phyloP scores from a whole-genome alignment of 1,140 invertebrate species.

The Brachionus plicatilis region DNA sequence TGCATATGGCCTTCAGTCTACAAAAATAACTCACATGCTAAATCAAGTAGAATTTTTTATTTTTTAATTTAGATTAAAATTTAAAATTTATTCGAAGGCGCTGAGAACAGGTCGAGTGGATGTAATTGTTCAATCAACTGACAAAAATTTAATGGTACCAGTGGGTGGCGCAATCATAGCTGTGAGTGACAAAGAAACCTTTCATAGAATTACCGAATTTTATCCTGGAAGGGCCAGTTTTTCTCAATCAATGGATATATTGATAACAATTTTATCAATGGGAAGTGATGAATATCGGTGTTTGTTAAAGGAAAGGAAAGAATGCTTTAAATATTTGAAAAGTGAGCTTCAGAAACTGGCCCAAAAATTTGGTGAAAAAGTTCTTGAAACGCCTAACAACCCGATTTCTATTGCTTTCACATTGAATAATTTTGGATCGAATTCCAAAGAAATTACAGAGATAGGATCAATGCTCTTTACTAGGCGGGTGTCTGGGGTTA shows the following conservation, averaged over 20 bases:
- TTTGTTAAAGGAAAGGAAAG: constrained; percentile 26
- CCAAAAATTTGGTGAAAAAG: constrained; percentile 59
- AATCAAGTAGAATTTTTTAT: constrained; percentile 61
- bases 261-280: constrained; percentile 72
- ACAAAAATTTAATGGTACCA: constrained; percentile 82
- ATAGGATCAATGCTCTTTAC: constrained; percentile 70
- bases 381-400: constrained; percentile 67
- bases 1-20: constrained; percentile 77
- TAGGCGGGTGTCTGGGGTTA: constrained; percentile 66
- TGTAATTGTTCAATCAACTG: constrained; percentile 76
- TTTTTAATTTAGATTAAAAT: not conserved
- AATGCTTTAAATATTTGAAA: constrained; percentile 60
- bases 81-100: constrained; percentile 44
- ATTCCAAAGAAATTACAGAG: constrained; percentile 51
- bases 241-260: constrained; percentile 69
- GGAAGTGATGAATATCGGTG: constrained; percentile 54
- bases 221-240: constrained; percentile 66
- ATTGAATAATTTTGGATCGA: constrained; percentile 3
- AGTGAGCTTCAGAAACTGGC: constrained; percentile 62
- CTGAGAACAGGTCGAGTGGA: constrained; percentile 65
- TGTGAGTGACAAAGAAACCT: constrained; percentile 65
- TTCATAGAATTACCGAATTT: constrained; percentile 29
- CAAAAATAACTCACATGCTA: constrained; percentile 67
- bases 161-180: constrained; percentile 78
- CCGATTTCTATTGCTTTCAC: constrained; percentile 66